Evolutionary conservation across 1,140 invertebrate genomes (phyloP).

Genomic region (Cardiocondyla obscurior): DNA sequence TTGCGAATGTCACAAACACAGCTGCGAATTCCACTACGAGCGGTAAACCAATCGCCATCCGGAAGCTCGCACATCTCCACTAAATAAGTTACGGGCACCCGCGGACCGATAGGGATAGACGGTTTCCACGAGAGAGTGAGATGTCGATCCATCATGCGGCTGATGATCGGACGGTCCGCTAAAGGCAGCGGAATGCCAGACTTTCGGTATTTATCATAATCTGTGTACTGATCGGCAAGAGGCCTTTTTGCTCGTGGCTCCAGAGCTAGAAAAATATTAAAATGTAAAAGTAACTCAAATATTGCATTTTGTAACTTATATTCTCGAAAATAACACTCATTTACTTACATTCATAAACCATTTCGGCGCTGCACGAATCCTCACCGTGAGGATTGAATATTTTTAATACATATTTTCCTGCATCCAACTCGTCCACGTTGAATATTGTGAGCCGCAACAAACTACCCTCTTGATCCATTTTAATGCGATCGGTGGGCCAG

Average conservation of each 20-base stretch:
- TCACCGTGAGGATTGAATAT: constrained; percentile 94
- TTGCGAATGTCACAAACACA: constrained; percentile 93
- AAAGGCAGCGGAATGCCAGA: constrained; percentile 92
- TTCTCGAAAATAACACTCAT: not conserved
- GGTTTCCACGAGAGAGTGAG: constrained; percentile 96
- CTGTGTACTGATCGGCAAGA: constrained; percentile 91
- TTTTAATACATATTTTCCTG: constrained; percentile 92
- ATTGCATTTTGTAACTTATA: not conserved
- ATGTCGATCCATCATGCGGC: constrained; percentile 93
- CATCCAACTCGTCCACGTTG: constrained; percentile 90
- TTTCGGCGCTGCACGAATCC: constrained; percentile 91
- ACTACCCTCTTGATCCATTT: constrained; percentile 92
- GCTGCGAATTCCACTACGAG: constrained; percentile 91
- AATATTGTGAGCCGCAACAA: constrained; percentile 91
- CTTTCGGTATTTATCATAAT: constrained; percentile 92
- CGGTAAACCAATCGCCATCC: constrained; percentile 94
- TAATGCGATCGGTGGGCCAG: constrained; percentile 91
- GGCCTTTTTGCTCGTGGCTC: constrained; percentile 89
- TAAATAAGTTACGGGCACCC: constrained; percentile 95
- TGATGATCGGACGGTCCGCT: constrained; percentile 94
- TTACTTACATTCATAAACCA: constrained; percentile 92
- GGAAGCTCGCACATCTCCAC: constrained; percentile 96
- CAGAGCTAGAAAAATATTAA: constrained; percentile 83
- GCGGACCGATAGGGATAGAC: constrained; percentile 91
- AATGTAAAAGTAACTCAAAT: not conserved